These are phyloP conservation scores for Coelopa pilipes DNA, from an alignment of 2,888 invertebrate species.

Conservation along the genomic window DNA sequence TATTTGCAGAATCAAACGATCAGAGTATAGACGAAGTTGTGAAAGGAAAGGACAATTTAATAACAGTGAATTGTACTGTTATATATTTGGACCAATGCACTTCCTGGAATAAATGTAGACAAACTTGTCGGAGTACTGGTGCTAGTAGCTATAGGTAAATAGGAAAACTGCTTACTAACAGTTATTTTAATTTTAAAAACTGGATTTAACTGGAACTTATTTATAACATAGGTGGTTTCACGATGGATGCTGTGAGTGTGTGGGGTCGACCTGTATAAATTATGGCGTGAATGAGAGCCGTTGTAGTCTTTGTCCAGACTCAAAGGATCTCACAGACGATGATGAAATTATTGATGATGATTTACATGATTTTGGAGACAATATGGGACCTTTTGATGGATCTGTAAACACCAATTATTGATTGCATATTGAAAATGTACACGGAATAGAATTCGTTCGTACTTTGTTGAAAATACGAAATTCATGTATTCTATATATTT, in stretches of 20 bases:
- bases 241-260: conserved; percentile 94
- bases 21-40: conserved; percentile 70
- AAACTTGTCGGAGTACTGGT: conserved; percentile 73
- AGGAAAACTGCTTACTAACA: too few species aligned
- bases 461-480: too few species aligned
- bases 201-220: too few species aligned
- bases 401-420: conserved; percentile 61
- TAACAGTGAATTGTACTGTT: conserved; percentile 88
- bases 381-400: conserved; percentile 68
- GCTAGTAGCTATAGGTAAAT: conserved; percentile 64
- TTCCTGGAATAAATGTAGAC: conserved; percentile 87
- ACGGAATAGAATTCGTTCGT: too few species aligned
- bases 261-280: conserved; percentile 87
- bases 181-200: too few species aligned
- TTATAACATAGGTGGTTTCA: conserved; percentile 79
- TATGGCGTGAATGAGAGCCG: conserved; percentile 90
- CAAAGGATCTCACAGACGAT: conserved; percentile 71
- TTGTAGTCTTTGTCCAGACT: conserved; percentile 74
- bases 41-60: conserved; percentile 68
- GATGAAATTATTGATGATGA: conserved; percentile 63
- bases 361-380: conserved; percentile 72
- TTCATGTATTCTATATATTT: too few species aligned
- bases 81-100: conserved; percentile 91
- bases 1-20: conserved; percentile 73
- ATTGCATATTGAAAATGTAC: conserved; percentile 15